A percentile compares a stretch with the other conserved stretches of the same genome.
phyloP scores from a whole-genome alignment of 1,140 invertebrate species.

The Lepidurus apus region DNA sequence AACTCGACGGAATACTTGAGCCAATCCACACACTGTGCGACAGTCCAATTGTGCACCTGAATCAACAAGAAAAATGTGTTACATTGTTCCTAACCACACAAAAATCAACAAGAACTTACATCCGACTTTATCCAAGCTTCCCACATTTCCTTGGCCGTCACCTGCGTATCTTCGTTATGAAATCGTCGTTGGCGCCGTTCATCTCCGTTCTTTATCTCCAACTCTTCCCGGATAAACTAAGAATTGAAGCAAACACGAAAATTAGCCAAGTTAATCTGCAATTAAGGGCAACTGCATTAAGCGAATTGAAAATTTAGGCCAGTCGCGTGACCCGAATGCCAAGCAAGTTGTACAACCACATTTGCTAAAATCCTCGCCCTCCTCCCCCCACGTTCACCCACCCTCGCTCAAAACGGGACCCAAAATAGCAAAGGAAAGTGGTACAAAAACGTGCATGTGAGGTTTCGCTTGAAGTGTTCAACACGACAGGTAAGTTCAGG shows the following conservation, averaged over 20 bases:
- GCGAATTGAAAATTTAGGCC: too few species aligned
- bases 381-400: too few species aligned
- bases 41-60: conserved; percentile 93
- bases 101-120: conserved; percentile 46
- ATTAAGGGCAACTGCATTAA: too few species aligned
- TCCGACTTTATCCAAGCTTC: conserved; percentile 86
- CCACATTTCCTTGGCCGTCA: conserved; percentile 91
- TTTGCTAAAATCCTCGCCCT: too few species aligned
- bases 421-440: too few species aligned
- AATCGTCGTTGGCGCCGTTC: conserved; percentile 84
- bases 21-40: conserved; percentile 92
- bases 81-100: not conserved
- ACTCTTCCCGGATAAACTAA: conserved; percentile 88
- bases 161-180: conserved; percentile 94
- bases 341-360: too few species aligned
- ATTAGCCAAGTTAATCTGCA: too few species aligned
- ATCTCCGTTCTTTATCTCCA: conserved; percentile 87
- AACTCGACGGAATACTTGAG: conserved; percentile 79
- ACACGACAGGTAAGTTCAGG: too few species aligned
- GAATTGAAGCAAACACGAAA: conserved; percentile 38
- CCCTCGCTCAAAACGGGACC: too few species aligned
- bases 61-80: conserved; percentile 34
- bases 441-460: too few species aligned
- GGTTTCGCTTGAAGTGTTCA: too few species aligned
- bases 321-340: too few species aligned